phyloP scores from a whole-genome alignment of 2,797 vertebrate genomes.

The Hirundo rustica region DNA sequence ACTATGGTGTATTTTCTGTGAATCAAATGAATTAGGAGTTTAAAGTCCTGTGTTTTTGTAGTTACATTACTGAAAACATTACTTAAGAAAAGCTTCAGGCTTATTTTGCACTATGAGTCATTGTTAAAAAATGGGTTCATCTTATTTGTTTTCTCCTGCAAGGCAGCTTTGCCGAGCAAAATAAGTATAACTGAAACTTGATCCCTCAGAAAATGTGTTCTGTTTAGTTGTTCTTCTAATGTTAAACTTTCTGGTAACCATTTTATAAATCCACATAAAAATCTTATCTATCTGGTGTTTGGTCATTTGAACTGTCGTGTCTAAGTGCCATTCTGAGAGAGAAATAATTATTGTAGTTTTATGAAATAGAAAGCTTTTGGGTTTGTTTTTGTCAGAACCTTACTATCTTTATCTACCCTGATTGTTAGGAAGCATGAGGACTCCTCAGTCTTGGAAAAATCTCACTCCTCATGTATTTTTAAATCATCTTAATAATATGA shows the following conservation, averaged over 20 bases:
- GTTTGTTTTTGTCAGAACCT: not conserved
- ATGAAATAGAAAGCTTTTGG: not conserved
- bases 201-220: not conserved
- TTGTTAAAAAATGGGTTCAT: constrained; percentile 41
- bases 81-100: constrained; percentile 42
- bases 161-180: constrained; percentile 19
- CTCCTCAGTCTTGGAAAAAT: not conserved
- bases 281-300: not conserved
- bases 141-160: constrained; percentile 44
- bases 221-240: not conserved
- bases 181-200: not conserved
- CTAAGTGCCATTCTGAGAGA: not conserved
- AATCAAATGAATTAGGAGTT: not conserved
- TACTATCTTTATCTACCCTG: not conserved
- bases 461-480: not conserved
- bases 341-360: not conserved
- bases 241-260: not conserved
- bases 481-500: not conserved
- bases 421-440: not conserved
- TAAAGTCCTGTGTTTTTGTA: constrained; percentile 11
- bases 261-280: not conserved
- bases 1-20: not conserved
- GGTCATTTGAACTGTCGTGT: not conserved
- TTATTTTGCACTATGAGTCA: constrained; percentile 42
- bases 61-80: constrained; percentile 23